Evolutionary conservation across 30 jellyfish, hydroid and myxozoan species (phyloP).

Genomic region (Catostylus mosaicus): DNA sequence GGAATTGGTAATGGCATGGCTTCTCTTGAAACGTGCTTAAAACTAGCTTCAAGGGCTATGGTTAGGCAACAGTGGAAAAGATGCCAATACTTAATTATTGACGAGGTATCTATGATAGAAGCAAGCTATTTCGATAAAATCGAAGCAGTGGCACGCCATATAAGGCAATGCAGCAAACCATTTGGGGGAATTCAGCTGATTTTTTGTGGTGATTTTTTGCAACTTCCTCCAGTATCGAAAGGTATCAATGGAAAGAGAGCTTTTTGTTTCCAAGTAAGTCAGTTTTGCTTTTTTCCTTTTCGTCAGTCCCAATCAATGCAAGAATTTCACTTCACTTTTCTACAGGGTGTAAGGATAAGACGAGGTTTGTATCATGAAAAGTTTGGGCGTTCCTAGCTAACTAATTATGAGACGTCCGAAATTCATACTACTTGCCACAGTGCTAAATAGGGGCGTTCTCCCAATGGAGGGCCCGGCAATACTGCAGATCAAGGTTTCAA

Average conservation of each 20-base stretch:
- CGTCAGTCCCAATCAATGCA: neutral
- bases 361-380: no score
- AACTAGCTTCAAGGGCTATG: conserved; percentile 86
- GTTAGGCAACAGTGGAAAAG: conserved; percentile 80
- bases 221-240: conserved; percentile 90
- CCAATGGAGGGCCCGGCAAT: no score
- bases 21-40: conserved; percentile 63
- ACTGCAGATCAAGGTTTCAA: no score
- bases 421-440: no score
- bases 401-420: no score
- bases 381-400: no score
- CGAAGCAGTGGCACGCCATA: conserved; percentile 82
- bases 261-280: conserved; percentile 88
- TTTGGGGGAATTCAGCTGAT: conserved; percentile 99
- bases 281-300: neutral
- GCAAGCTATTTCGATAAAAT: conserved; percentile 83
- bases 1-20: conserved; percentile 96
- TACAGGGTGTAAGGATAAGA: no score
- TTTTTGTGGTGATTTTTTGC: conserved; percentile 91
- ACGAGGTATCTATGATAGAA: conserved; percentile 93
- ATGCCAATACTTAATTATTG: conserved; percentile 82
- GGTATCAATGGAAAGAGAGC: conserved; percentile 24
- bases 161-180: conserved; percentile 67
- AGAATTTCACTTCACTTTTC: neutral
- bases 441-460: no score